Conservation (phyloP, 2,888 invertebrate genomes). For the Tenthredo amoena region DNA sequence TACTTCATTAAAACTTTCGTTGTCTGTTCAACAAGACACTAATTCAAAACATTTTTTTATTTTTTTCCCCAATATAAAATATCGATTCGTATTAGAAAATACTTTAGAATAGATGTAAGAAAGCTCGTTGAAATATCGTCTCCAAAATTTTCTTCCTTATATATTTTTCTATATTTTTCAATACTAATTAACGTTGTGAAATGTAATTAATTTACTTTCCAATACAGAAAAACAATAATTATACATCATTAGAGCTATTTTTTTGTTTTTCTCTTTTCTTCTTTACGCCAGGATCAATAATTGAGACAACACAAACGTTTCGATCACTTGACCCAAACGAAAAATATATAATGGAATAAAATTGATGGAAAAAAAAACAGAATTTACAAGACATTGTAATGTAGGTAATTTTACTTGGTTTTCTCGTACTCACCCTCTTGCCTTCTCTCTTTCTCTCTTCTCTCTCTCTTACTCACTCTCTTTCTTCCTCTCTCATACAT, state of each 20-base stretch:
- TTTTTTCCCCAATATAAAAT: slow-evolving; percentile 16
- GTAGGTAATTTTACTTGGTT: not conserved
- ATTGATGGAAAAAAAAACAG: not conserved
- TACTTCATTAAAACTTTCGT: slow-evolving; percentile 22
- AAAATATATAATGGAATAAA: not conserved
- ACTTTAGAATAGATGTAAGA: slow-evolving; percentile 23
- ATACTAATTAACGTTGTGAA: not conserved
- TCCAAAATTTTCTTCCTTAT: not conserved
- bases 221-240: not conserved
- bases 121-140: slow-evolving; percentile 18
- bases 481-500: not conserved
- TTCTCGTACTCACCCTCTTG: not conserved
- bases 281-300: slow-evolving; percentile 2
- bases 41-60: not conserved
- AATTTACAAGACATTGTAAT: slow-evolving; percentile 25
- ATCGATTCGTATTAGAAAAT: slow-evolving; percentile 27
- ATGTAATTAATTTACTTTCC: not conserved
- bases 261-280: not conserved
- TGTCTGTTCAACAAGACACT: slow-evolving; percentile 49
- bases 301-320: slow-evolving; percentile 16
- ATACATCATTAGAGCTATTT: not conserved
- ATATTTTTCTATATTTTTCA: not conserved
- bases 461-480: not conserved
- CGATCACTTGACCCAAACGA: not conserved
- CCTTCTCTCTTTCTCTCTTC: not conserved